Conservation (phyloP, 2,888 invertebrate genomes). For the Chrysina gloriosa region DNA sequence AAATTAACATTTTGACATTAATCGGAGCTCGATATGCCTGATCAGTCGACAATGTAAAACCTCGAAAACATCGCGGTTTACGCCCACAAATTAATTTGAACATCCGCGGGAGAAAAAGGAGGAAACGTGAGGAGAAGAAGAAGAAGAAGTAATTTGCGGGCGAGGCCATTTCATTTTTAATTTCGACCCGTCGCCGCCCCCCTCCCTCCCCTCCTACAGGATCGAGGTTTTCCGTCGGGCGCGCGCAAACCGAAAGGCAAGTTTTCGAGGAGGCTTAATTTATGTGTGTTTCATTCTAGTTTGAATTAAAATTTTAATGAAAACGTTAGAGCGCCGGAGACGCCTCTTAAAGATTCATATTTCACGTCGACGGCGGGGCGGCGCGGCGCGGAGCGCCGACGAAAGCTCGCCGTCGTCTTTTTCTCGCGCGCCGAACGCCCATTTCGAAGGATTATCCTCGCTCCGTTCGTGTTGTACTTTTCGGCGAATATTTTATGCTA, state of each 20-base stretch:
- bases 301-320: constrained; percentile 55
- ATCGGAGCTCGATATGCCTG: no score
- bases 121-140: not conserved
- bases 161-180: constrained; percentile 8
- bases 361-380: constrained; percentile 43
- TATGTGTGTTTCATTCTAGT: constrained; percentile 53
- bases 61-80: no score
- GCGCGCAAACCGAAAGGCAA: constrained; percentile 38
- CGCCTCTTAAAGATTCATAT: constrained; percentile 50
- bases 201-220: no score
- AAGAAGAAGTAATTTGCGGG: not conserved
- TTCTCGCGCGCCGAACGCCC: constrained; percentile 37
- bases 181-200: not conserved
- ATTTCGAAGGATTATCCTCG: constrained; percentile 45
- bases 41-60: no score
- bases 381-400: no score
- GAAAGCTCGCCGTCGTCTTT: no score
- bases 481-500: constrained; percentile 47
- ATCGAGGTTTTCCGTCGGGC: no score
- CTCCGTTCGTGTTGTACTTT: constrained; percentile 40
- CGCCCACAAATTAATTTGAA: no score
- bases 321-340: constrained; percentile 48
- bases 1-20: no score
- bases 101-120: not conserved
- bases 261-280: constrained; percentile 53